Percentiles rank a stretch among this genome's conserved stretches.
These are phyloP conservation scores for Lepetodrilus schrolli DNA, from an alignment of 2,888 invertebrate genomes.

Conservation along the genomic window DNA sequence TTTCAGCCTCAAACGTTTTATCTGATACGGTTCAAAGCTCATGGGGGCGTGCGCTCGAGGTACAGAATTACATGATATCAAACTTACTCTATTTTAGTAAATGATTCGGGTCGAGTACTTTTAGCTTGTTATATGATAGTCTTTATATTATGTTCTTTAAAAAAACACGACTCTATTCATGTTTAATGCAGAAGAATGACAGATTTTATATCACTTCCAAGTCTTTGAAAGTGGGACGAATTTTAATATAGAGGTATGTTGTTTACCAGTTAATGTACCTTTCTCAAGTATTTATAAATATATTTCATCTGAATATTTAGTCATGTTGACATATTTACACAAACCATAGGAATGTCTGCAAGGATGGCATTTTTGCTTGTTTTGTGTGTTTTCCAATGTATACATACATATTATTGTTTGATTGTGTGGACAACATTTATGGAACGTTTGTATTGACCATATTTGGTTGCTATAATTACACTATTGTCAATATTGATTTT, in stretches of 20 bases:
- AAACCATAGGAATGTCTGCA: conserved; percentile 11
- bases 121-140: no score
- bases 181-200: no score
- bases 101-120: no score
- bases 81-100: neutral
- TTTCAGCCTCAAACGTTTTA: conserved; percentile 47
- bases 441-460: conserved; percentile 1
- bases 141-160: no score
- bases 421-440: conserved; percentile 18
- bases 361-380: conserved; percentile 9
- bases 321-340: conserved; percentile 23
- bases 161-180: no score
- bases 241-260: no score
- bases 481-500: conserved; percentile 17
- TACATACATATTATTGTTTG: conserved; percentile 21
- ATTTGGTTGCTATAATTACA: conserved; percentile 1
- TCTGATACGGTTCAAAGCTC: conserved; percentile 39
- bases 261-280: no score
- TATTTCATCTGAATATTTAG: neutral
- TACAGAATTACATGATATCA: conserved; percentile 8
- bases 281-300: neutral
- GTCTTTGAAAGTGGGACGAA: no score
- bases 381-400: conserved; percentile 16
- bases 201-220: no score
- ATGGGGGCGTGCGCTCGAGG: conserved; percentile 22